These are phyloP conservation scores for Dasyornis broadbenti DNA, from an alignment of 2,113 vertebrate genomes.

Conservation along the genomic window DNA sequence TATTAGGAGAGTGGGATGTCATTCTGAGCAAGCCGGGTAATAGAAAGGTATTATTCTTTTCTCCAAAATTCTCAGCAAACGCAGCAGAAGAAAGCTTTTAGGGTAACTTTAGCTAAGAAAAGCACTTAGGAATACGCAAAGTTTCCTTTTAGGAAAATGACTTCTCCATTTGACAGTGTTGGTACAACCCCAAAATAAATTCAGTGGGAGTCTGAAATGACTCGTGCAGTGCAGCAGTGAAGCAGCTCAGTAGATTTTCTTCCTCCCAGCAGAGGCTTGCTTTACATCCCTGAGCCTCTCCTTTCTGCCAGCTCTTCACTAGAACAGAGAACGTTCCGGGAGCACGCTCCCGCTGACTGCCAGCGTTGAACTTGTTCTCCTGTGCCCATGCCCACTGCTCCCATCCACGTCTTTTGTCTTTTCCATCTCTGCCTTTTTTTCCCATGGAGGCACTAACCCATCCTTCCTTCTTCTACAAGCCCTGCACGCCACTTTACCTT, in stretches of 20 bases:
- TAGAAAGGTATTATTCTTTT: background rate
- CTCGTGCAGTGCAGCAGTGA: slow-evolving; percentile 40
- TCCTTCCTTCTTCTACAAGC: background rate
- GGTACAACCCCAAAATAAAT: slow-evolving; percentile 65
- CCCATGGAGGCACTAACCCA: background rate
- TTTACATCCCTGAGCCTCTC: slow-evolving; percentile 9
- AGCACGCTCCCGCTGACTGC: background rate
- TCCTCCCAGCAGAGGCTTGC: slow-evolving; percentile 29
- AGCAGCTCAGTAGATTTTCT: slow-evolving; percentile 48
- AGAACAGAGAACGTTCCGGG: background rate
- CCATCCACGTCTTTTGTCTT: background rate
- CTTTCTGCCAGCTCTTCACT: background rate
- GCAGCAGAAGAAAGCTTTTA: slow-evolving; percentile 32
- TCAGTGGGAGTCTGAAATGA: slow-evolving; percentile 50
- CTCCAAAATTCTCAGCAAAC: slow-evolving; percentile 7
- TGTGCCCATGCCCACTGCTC: background rate
- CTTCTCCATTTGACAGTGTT: slow-evolving; percentile 59
- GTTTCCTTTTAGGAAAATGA: slow-evolving; percentile 57
- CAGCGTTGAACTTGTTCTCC: background rate
- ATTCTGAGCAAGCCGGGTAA: background rate
- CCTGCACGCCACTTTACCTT: background rate
- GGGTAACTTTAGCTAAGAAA: slow-evolving; percentile 61
- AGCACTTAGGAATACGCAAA: slow-evolving; percentile 55
- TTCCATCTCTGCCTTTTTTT: background rate
- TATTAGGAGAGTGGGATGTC: background rate